phyloP scores from a whole-genome alignment of 2,113 vertebrate species.

The Pedionomus torquatus region DNA sequence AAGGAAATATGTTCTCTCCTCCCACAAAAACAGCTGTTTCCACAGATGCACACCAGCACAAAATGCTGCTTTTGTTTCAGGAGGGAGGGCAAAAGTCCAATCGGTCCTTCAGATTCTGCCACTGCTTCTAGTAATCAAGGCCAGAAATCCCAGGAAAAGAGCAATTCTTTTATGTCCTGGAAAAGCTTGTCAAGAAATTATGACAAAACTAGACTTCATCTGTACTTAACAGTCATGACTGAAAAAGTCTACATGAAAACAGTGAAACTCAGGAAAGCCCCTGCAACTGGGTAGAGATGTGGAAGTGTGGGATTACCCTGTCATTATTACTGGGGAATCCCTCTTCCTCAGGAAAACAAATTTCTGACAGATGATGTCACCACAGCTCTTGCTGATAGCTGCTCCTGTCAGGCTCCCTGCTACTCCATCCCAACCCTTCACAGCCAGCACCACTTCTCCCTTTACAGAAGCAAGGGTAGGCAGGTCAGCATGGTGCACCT shows the following conservation, averaged over 20 bases:
- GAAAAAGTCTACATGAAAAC: neutral
- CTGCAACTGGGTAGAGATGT: fast-evolving
- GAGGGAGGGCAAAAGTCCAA: fast-evolving
- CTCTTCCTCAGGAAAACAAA: neutral
- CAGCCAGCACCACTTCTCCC: neutral
- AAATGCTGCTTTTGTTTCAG: neutral
- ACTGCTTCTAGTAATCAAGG: neutral
- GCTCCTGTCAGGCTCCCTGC: neutral
- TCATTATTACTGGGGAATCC: neutral
- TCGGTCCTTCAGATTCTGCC: neutral
- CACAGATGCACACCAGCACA: neutral
- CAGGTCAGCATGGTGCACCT: neutral
- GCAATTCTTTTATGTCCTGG: neutral
- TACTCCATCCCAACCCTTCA: neutral
- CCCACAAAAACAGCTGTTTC: neutral
- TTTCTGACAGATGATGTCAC: neutral
- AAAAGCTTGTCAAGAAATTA: neutral
- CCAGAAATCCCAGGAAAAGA: neutral
- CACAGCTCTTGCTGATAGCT: fast-evolving
- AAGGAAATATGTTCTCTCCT: neutral
- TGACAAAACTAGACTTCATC: neutral
- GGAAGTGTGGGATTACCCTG: neutral
- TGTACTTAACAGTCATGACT: neutral
- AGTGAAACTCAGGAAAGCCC: neutral
- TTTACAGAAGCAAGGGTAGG: neutral